Evolutionary conservation across 2,113 vertebrate species (phyloP).

Genomic region (Xenopus tropicalis): UCB_Xtro_10.0 CM004445.2:30563501-30564000

Average conservation of each 20-base stretch:
- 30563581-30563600: background rate
- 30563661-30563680: slow-evolving; percentile 32
- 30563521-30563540: no score
- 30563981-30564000: no score
- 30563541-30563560: no score
- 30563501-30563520: no score
- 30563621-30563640: background rate
- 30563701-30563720: slow-evolving; percentile 28
- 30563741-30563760: slow-evolving; percentile 41
- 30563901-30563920: slow-evolving; percentile 1
- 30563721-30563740: slow-evolving; percentile 35
- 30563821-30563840: slow-evolving; percentile 25
- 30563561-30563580: no score
- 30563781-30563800: slow-evolving; percentile 38
- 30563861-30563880: slow-evolving; percentile 1
- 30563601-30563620: background rate
- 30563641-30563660: background rate
- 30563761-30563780: slow-evolving; percentile 27
- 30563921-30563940: slow-evolving; percentile 22
- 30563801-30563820: background rate
- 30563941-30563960: background rate
- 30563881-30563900: slow-evolving; percentile 12
- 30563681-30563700: slow-evolving; percentile 38
- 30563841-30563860: slow-evolving; percentile 13
- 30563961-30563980: no score